Evolutionary conservation across 2,797 vertebrate genomes (phyloP).

Genomic region (Propithecus deckenii): DNA sequence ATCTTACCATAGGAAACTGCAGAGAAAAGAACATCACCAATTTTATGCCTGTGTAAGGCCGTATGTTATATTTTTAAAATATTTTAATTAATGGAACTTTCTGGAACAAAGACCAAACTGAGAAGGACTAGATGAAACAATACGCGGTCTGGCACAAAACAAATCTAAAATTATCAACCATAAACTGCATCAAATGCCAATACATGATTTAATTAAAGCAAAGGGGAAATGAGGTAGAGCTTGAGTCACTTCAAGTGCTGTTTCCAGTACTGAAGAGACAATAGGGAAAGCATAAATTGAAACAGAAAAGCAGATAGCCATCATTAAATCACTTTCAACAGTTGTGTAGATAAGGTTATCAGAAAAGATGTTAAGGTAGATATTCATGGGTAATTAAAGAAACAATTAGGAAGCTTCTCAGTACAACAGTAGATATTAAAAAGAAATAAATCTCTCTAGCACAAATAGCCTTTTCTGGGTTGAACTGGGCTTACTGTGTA

Average conservation of each 20-base stretch:
- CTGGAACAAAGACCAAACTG: conserved; percentile 38
- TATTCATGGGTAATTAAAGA: conserved; percentile 67
- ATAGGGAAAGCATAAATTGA: conserved; percentile 53
- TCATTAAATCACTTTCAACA: conserved; percentile 58
- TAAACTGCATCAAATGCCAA: conserved; percentile 63
- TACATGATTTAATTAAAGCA: conserved; percentile 71
- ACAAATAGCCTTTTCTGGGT: conserved; percentile 37
- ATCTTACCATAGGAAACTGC: neutral
- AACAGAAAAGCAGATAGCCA: conserved; percentile 60
- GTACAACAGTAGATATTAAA: conserved; percentile 70
- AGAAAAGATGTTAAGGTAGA: conserved; percentile 70
- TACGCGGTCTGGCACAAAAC: neutral
- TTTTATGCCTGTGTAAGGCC: neutral
- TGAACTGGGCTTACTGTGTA: conserved; percentile 5
- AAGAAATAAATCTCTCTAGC: conserved; percentile 55
- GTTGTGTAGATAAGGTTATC: conserved; percentile 64
- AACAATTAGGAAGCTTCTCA: conserved; percentile 66
- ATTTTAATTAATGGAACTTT: conserved; percentile 34
- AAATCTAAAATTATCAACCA: conserved; percentile 57
- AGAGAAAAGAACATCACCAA: neutral
- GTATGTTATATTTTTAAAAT: neutral
- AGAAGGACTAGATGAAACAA: conserved; percentile 21
- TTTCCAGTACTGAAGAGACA: conserved; percentile 10
- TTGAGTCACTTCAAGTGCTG: conserved; percentile 14
- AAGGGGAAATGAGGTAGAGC: conserved; percentile 57